Percentiles rank a stretch among this genome's conserved stretches.
These are phyloP conservation scores for Osmerus eperlanus DNA, from an alignment of 2,113 vertebrate genomes.

Conservation along the genomic window DNA sequence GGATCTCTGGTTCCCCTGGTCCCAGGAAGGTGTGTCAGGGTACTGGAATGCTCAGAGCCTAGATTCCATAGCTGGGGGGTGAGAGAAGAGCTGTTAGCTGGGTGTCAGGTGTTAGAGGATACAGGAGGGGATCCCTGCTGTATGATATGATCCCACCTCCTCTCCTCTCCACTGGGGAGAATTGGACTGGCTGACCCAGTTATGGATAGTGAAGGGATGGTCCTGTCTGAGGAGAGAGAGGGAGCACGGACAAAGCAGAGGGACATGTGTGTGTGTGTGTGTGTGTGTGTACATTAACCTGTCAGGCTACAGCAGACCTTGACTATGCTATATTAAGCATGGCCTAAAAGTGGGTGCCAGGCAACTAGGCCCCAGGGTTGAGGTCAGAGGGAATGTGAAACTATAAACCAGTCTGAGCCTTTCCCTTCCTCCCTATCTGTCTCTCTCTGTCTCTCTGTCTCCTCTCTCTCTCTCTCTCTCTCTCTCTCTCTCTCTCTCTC, in stretches of 20 bases:
- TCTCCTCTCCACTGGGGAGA: background rate
- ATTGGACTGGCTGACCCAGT: background rate
- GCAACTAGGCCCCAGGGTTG: slow-evolving; percentile 30
- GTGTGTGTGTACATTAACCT: slow-evolving; percentile 47
- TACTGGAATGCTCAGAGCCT: background rate
- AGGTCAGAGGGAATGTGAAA: slow-evolving; percentile 67
- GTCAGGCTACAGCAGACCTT: slow-evolving; percentile 32
- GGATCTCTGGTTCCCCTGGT: background rate
- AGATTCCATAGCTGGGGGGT: background rate
- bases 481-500: background rate
- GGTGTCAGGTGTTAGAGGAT: background rate
- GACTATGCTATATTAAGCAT: slow-evolving; percentile 61
- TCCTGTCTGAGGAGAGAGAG: slow-evolving; percentile 1
- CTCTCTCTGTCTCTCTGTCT: background rate
- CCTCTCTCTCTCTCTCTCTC: background rate
- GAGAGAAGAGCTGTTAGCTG: too few relatives aligned
- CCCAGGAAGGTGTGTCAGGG: background rate
- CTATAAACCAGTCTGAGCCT: slow-evolving; percentile 47
- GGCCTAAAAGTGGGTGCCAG: slow-evolving; percentile 56
- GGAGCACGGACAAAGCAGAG: background rate
- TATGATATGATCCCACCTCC: background rate
- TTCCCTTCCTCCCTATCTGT: slow-evolving; percentile 3
- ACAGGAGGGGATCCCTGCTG: background rate
- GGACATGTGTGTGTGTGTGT: background rate
- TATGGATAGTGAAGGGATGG: background rate